Base-by-base conservation (phyloP, 2,888 invertebrate genomes). In the Cheilosia urbana region DNA sequence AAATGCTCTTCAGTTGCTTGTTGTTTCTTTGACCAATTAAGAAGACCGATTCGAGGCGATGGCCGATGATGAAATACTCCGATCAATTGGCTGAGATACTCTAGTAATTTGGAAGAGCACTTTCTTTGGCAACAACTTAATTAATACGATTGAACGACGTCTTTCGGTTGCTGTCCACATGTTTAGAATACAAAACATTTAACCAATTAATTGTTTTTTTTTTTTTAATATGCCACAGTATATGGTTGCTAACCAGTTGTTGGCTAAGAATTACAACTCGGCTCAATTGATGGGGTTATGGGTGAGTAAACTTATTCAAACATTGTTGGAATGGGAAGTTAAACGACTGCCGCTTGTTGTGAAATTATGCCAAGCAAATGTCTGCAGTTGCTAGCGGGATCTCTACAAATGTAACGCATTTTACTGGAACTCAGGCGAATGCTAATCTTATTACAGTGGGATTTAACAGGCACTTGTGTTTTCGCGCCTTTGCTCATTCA, bases 51-150 rank as follows among this genome's bases (percentile, higher is more conserved):
- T 47, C 19, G 47, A 47, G 19, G 47, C 47, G 9, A 47, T 47
- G 19, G 34, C 21, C 47, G n/a, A 69, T 68, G 40, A 51, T 21
- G 42, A 60, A 76, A 65, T 24, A 21, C 49, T 47, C 5, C 27
- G 37, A 37, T 24, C 17, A 58, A 42, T 60, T 51, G 19, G 45
- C 3, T 13, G 27, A 51, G 30, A 63, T 47, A 49, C 17, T 57
- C 40, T 37, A 40, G 21, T 17, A 68, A 53, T 65, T 65, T 73
- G 40, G 47, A 13, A 21, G 21, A 66, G 47, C 4, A 62, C 21
- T 40, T 68, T 73, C 66, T 73, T 57, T 49, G 73, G 30, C 75
- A 84, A 49, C 84, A 75, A 71, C 5, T 73, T 49, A 68, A 73
- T 73, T 78, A 51, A 68, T 7, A 37, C 51, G 53, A 84, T 68